Base-by-base conservation (phyloP, 1,140 invertebrate species). In the Drosophila simulans region DNA sequence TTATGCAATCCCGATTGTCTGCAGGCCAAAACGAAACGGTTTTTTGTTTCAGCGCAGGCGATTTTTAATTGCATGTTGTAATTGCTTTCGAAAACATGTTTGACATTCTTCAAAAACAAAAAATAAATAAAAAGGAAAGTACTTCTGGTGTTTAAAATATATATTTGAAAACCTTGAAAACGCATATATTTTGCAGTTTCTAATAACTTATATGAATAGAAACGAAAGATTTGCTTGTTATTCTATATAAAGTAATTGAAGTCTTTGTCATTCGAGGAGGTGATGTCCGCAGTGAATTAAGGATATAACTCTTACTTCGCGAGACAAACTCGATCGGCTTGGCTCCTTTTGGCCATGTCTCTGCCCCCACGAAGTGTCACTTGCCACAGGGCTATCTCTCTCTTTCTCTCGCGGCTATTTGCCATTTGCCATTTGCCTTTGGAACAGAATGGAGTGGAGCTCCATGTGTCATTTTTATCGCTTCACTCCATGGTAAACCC, bases 381-480 rank as follows among this genome's bases (percentile, higher is more conserved):
- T 65, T 64, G 59, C 59, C 64, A 66, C 34, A 68, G 59, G 64
- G 60, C 46, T 64, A 49, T 70, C 45, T 35, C 40, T 10, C 39
- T 42, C 34, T 15, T 66, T 66, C 25, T 31, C 52, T 31, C 27
- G 43, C 55, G 43, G 46, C 62, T 37, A 27, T 54, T 64, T 31
- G 51, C 35, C 42, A 27, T 54, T 63, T 31, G 51, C 35, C 42
- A 42, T 55, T 70, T 46, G 60, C 17, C 49, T 58, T 59, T n/a
- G 53, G 15, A 37, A 20, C 34, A 20, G 40, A 43, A 42, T 17
- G 35, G 15, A 37, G 40, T 48, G 35, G 59, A 52, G 52, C 63
- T 63, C 69, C 71, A 73, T 74, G 71, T 74, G 71, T 74, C 71
- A 74, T 62, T 74, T 74, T 73, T 74, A 74, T 74, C 57, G 71